Evolutionary conservation across 2,888 invertebrate species (phyloP).

Genomic region (Tetragonula carbonaria): DNA sequence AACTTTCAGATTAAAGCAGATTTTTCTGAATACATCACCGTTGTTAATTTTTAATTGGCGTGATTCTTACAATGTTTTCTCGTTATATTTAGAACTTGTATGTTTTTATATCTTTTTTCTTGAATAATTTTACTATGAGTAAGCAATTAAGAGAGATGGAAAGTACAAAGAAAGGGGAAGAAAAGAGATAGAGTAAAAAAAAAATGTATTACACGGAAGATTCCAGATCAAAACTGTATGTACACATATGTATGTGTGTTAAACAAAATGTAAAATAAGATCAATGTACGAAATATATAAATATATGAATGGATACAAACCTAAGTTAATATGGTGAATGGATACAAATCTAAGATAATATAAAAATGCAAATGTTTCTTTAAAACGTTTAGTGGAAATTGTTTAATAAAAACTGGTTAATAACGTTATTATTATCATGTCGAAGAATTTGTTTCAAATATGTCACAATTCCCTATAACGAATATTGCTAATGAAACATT

Average conservation of each 20-base stretch:
- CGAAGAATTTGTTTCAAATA: neutral
- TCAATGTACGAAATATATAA: neutral
- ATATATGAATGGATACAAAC: neutral
- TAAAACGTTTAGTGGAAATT: neutral
- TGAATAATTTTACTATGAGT: constrained; percentile 6
- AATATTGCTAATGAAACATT: constrained; percentile 1
- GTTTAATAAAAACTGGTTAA: neutral
- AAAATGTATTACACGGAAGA: neutral
- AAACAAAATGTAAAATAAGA: neutral
- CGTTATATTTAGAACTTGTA: neutral
- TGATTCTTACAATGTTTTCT: neutral
- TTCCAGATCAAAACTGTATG: neutral
- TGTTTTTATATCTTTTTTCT: neutral
- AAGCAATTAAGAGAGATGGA: neutral
- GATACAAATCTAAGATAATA: neutral
- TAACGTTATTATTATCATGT: neutral
- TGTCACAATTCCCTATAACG: neutral
- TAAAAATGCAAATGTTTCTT: neutral
- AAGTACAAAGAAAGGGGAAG: neutral
- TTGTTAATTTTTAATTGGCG: neutral
- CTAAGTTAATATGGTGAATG: neutral
- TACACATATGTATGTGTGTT: neutral
- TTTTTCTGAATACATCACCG: neutral
- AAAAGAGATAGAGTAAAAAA: no score
- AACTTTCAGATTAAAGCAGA: neutral